Base-by-base conservation (phyloP, 2,113 vertebrate species). In the Copsychus sechellarum region DNA sequence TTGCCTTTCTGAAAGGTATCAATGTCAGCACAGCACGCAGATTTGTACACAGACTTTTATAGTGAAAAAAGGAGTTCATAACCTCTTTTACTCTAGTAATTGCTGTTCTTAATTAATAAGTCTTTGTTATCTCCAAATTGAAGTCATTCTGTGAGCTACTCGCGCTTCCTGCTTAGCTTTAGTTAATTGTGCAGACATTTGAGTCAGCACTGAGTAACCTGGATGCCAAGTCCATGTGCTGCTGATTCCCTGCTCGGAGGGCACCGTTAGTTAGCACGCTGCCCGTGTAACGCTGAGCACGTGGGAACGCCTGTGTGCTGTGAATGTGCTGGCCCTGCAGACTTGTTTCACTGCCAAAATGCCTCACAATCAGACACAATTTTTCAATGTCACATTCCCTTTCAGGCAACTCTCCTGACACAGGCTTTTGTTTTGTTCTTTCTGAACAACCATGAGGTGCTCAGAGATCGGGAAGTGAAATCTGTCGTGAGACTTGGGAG, bases 21-120 rank as follows among this genome's bases (percentile, higher is more conserved):
- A 62, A 2, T 93, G 81, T 90, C 90, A 78, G 62, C 50, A 82
- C 16, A 77, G 58, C 33, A 22, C 2, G 3, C 38, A 83, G 85
- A 50, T 38, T 91, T 62, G 28, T 64, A 53, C 26, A 29, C 45
- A 83, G 77, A 78, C 51, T 70, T 86, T 9, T 20, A 40, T 9
- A 58, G 73, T 10, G 45, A 71, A 60, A 69, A 71, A 72, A 51
- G 22, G 56, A 28, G 57, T 96, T 90, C 43, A 20, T 78, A 83
- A 42, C 53, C 43, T 85, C 64, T 93, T 90, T 88, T 66, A 74
- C 43, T 61, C 14, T 73, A 73, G 62, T 95, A 91, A 77, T 96
- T 64, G 8, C 92, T 66, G 58, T 38, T 92, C 91, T 94, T 98
- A 96, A 97, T 97, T 97, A 97, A 91, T 95, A 96, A 85, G 88